phyloP scores from a whole-genome alignment of 2,888 invertebrate species.

The Leptinotarsa tumamoca region DNA sequence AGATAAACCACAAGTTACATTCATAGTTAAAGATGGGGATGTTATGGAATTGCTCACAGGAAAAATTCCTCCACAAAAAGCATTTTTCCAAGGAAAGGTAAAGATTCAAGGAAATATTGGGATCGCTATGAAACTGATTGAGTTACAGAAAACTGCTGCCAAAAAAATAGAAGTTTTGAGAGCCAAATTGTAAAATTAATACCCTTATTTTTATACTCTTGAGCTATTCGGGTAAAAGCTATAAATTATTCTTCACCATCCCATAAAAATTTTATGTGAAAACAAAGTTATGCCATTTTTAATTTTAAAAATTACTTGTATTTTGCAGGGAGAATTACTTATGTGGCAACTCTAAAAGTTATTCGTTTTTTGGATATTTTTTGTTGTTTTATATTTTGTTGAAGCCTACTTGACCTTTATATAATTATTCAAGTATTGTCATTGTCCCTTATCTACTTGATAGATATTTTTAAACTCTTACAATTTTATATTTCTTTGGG shows the following conservation, averaged over 20 bases:
- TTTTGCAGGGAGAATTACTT: no score
- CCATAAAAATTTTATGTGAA: neutral
- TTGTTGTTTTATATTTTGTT: neutral
- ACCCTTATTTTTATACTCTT: conserved; percentile 19
- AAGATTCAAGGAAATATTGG: conserved; percentile 98
- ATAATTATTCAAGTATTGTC: neutral
- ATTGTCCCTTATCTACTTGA: neutral
- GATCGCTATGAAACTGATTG: conserved; percentile 92
- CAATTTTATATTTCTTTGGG: no score
- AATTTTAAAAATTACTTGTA: no score
- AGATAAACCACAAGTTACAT: conserved; percentile 90
- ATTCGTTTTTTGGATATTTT: neutral
- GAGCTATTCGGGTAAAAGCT: neutral
- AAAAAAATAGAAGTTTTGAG: conserved; percentile 80
- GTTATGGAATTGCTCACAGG: conserved; percentile 89
- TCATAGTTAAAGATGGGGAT: conserved; percentile 90
- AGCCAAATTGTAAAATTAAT: conserved; percentile 76
- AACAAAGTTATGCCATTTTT: no score
- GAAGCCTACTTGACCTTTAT: neutral
- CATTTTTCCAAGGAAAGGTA: conserved; percentile 95
- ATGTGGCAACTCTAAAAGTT: neutral
- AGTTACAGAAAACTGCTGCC: conserved; percentile 81
- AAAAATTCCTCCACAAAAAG: conserved; percentile 94
- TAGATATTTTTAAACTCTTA: neutral
- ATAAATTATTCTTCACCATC: neutral